These are phyloP conservation scores for Samia ricini DNA, from an alignment of 1,140 invertebrate genomes.

Conservation along the genomic window DNA sequence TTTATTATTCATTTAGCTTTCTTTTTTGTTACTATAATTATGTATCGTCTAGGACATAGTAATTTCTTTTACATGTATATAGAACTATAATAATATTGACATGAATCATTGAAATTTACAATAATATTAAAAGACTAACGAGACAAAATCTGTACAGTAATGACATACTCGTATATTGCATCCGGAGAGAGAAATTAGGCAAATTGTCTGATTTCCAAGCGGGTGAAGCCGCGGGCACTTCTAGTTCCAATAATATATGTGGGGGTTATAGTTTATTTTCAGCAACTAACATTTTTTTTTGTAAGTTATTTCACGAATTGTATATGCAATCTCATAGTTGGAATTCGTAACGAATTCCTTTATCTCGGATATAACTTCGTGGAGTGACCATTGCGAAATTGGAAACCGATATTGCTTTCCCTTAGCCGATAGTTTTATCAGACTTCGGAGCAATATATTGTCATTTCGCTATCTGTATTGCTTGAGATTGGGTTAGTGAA, in stretches of 20 bases:
- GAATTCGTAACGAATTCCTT: too few relatives aligned
- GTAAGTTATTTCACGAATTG: too few relatives aligned
- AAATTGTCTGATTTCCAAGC: too few relatives aligned
- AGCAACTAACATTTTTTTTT: too few relatives aligned
- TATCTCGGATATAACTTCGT: background rate
- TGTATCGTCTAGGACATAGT: background rate
- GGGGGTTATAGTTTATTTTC: too few relatives aligned
- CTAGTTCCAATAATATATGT: too few relatives aligned
- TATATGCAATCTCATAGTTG: too few relatives aligned
- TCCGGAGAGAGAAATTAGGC: too few relatives aligned
- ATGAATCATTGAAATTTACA: background rate
- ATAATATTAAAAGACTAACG: too few relatives aligned
- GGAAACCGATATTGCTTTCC: constrained; percentile 20
- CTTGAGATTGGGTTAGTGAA: constrained; percentile 59
- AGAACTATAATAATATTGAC: background rate
- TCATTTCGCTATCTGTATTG: constrained; percentile 53
- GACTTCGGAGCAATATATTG: constrained; percentile 47
- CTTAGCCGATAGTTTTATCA: constrained; percentile 46
- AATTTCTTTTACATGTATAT: background rate
- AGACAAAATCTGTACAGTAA: too few relatives aligned
- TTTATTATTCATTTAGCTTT: background rate
- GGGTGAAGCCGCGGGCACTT: too few relatives aligned
- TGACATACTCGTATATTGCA: too few relatives aligned
- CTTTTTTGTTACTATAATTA: background rate
- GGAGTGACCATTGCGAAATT: constrained; percentile 13